Percentiles rank a stretch among this genome's conserved stretches.
phyloP scores from a whole-genome alignment of 2,113 vertebrate genomes.

The Conger conger region DNA sequence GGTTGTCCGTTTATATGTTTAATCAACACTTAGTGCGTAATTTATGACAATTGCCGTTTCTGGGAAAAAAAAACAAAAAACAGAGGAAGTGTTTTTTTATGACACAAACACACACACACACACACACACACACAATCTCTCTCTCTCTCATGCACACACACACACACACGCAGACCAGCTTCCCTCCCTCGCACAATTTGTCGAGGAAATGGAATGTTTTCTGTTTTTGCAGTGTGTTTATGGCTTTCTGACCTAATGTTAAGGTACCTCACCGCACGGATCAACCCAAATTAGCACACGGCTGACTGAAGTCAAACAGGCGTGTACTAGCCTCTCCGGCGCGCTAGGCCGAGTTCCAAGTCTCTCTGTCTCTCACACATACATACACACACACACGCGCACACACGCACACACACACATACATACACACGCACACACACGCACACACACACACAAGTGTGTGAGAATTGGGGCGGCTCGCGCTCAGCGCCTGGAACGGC shows the following conservation, averaged over 20 bases:
- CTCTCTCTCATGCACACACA: no score
- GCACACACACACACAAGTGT: no score
- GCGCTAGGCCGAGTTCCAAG: not conserved
- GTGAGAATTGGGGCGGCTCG: not conserved
- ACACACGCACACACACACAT: no score
- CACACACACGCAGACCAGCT: no score
- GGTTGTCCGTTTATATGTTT: not conserved
- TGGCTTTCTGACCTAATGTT: conserved; percentile 10
- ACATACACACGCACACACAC: no score
- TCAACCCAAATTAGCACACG: not conserved
- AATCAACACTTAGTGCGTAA: not conserved
- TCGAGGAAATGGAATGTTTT: conserved; percentile 14
- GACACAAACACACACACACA: not conserved
- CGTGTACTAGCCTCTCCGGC: not conserved
- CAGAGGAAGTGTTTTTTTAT: not conserved
- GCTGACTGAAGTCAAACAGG: conserved; percentile 10
- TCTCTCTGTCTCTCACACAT: no score
- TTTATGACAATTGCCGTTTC: not conserved
- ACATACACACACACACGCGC: no score
- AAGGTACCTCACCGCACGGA: not conserved
- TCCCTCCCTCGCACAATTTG: not conserved
- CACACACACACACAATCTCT: not conserved
- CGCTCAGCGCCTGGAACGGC: not conserved
- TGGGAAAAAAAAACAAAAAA: not conserved
- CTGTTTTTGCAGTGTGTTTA: conserved; percentile 7